Base-by-base conservation (phyloP, 2,797 vertebrate genomes). In the Sitta carolinensis region DNA sequence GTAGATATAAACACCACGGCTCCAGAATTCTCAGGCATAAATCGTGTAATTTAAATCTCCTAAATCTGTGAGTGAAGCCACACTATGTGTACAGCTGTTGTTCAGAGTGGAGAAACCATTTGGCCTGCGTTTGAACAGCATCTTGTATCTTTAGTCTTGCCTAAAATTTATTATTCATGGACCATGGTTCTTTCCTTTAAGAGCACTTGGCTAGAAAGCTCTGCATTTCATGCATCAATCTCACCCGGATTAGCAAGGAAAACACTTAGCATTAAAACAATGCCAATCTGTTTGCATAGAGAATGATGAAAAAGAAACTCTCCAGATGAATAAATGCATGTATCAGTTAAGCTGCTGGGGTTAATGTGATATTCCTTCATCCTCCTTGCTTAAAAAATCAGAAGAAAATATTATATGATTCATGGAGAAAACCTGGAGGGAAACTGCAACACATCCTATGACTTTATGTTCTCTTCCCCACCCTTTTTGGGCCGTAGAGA, bases 121-220 rank as follows among this genome's bases (percentile, higher is more conserved):
- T 90, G 89, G 89, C 85, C 66, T 0, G 0, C 78, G 72, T 82
- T 52, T 86, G 79, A 94, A 89, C 32, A 55, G 84, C 81, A 78
- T 87, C 77, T 89, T 89, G 79, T 84, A 90, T 93, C 92, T 96
- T 95, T 50, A 94, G 86, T 84, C 84, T 94, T 95, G 84, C 92
- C 76, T 95, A 76, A 96, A 97, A 95, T 96, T 92, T 96, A 95
- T 96, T 97, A 96, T 90, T 95, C 90, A 88, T 57, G 72, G 90
- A 63, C 40, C 68, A 57, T 6, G 19, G 94, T 82, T 87, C 81
- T 81, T 92, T 96, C 59, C 77, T 63, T 82, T 84, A 93, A 67
- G 80, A 89, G 93, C 67, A 84, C 68, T 96, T 95, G 87, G 81
- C 73, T 83, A 51, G 85, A 91, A 88, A 96, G 62, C 62, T 95